These are phyloP conservation scores for Callimorpha dominula DNA, from an alignment of 2,888 invertebrate genomes.

Conservation along the genomic window DNA sequence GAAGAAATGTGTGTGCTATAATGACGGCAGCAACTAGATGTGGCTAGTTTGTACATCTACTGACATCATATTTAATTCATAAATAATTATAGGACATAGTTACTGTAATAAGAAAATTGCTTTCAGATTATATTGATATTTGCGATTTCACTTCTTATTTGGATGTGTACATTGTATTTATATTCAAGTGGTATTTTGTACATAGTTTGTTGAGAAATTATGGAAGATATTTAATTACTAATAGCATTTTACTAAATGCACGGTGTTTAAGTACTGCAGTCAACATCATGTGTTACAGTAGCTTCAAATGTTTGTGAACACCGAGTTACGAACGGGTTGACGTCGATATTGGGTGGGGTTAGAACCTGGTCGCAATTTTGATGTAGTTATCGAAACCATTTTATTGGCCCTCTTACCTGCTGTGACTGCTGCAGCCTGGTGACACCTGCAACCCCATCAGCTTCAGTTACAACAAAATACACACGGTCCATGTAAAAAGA, in stretches of 20 bases:
- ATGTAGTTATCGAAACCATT: too few relatives aligned
- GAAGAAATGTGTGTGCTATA: conserved; percentile 5
- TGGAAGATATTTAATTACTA: not conserved
- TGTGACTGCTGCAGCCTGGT: too few relatives aligned
- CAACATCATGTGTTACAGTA: too few relatives aligned
- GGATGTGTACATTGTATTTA: conserved; percentile 2
- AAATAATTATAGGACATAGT: conserved; percentile 38
- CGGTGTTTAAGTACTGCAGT: not conserved
- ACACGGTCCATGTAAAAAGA: too few relatives aligned
- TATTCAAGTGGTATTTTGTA: not conserved
- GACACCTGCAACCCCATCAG: too few relatives aligned
- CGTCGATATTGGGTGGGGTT: not conserved
- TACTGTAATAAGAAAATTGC: conserved; percentile 1
- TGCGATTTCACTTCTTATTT: conserved; percentile 6
- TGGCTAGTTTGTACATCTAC: not conserved
- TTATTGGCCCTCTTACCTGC: too few relatives aligned
- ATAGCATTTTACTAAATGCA: not conserved
- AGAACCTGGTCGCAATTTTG: not conserved
- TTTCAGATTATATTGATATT: conserved; percentile 11
- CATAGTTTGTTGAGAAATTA: not conserved
- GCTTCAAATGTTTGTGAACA: too few relatives aligned
- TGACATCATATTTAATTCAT: conserved; percentile 31
- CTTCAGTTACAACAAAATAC: too few relatives aligned
- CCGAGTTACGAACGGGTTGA: too few relatives aligned
- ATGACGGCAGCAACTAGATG: not conserved